phyloP scores from a whole-genome alignment of 2,113 vertebrate species.

The Junco hyemalis region DNA sequence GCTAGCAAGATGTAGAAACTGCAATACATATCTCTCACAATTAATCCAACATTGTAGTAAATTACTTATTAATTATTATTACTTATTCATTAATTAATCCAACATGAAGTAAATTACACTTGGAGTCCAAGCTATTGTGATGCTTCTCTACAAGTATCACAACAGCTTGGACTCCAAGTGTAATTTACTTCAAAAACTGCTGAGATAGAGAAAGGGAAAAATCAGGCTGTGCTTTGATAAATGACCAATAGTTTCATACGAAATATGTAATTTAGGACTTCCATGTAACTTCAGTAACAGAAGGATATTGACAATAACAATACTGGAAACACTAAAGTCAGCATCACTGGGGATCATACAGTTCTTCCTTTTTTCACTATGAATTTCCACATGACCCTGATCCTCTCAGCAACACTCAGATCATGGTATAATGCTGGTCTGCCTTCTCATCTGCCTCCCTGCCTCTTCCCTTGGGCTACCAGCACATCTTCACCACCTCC shows the following conservation, averaged over 20 bases:
- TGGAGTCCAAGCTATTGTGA: too few relatives aligned
- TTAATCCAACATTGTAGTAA: neutral
- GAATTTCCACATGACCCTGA: neutral
- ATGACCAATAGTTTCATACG: neutral
- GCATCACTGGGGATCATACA: neutral
- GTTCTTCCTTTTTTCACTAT: neutral
- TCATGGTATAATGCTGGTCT: neutral
- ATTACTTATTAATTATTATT: too few relatives aligned
- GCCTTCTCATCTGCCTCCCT: neutral
- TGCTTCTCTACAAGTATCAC: neutral
- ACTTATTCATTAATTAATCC: too few relatives aligned
- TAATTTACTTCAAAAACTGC: neutral
- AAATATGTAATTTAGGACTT: neutral
- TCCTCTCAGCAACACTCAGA: neutral
- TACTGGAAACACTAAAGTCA: neutral
- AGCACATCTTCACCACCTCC: rapidly evolving
- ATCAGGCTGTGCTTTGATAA: neutral
- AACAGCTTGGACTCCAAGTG: neutral
- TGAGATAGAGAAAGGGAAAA: neutral
- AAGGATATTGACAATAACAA: neutral
- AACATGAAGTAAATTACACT: too few relatives aligned
- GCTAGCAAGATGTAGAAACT: neutral
- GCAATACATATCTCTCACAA: neutral
- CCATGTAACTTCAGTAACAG: neutral
- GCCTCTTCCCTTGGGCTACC: neutral